Conservation (phyloP, 1,140 invertebrate genomes). For the Piezodorus guildinii region DNA sequence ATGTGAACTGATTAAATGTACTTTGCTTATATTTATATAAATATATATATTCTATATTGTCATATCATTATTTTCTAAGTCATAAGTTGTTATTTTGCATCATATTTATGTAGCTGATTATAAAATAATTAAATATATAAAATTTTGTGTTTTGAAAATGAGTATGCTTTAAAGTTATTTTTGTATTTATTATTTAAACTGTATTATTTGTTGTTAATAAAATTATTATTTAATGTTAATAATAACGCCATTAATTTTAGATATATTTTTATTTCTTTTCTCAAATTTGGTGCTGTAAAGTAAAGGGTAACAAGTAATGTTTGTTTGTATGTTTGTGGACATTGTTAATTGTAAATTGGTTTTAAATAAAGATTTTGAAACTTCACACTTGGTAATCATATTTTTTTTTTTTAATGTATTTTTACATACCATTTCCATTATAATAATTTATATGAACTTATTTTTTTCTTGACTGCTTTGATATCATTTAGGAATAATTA, state of each 20-base stretch:
- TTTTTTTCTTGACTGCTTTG: too few species aligned
- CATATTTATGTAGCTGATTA: not conserved
- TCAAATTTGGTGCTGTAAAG: not conserved
- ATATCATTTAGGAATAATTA: too few species aligned
- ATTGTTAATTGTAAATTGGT: too few species aligned
- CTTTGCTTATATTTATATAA: not conserved
- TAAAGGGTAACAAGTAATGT: too few species aligned
- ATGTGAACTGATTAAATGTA: conserved; percentile 6
- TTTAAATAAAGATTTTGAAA: too few species aligned
- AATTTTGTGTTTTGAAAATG: not conserved
- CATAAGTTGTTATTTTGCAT: not conserved
- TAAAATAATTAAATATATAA: not conserved
- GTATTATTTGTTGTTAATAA: not conserved
- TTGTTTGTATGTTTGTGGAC: too few species aligned
- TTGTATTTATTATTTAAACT: conserved; percentile 8
- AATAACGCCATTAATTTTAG: not conserved
- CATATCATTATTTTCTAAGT: conserved; percentile 16
- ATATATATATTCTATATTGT: not conserved
- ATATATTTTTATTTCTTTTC: conserved; percentile 1
- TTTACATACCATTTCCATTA: too few species aligned
- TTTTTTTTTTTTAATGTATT: too few species aligned
- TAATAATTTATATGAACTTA: too few species aligned
- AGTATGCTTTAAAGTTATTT: conserved; percentile 3
- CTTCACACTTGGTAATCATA: too few species aligned
- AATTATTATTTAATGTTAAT: too few species aligned